phyloP scores from a whole-genome alignment of 2,113 vertebrate genomes.

The Murina feae region DNA sequence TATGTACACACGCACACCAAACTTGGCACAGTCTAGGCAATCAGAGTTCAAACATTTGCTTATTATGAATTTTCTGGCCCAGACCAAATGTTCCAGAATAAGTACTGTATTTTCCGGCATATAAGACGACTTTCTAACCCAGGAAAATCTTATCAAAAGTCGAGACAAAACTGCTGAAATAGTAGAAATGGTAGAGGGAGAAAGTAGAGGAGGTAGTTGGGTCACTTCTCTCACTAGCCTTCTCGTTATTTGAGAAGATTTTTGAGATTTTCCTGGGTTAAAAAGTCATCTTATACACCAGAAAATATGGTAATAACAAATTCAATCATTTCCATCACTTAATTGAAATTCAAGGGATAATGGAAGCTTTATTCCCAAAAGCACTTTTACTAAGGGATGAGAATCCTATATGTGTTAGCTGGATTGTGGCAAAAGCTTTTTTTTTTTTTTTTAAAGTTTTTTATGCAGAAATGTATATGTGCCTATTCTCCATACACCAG shows the following conservation, averaged over 20 bases:
- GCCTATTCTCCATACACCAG: neutral
- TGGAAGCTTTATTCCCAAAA: conserved; percentile 11
- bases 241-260: too few species aligned
- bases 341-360: neutral
- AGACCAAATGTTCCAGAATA: neutral
- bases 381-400: neutral
- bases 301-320: neutral
- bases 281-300: too few species aligned
- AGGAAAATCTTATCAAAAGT: too few species aligned
- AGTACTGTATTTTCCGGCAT: too few species aligned
- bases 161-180: too few species aligned
- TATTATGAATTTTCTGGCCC: neutral
- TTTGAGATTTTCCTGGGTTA: too few species aligned
- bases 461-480: neutral
- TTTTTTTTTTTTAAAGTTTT: too few species aligned
- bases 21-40: neutral
- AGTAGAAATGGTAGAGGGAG: too few species aligned
- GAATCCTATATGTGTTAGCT: neutral
- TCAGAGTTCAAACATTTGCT: neutral
- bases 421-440: neutral
- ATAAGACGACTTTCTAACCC: too few species aligned
- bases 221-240: too few species aligned
- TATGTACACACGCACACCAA: neutral
- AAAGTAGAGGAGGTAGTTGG: too few species aligned
- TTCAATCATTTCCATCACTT: neutral